Evolutionary conservation across 2,797 vertebrate species (phyloP), one percentile per base, ranked within the genome.

Genomic region (Argyrosomus regius): DNA sequence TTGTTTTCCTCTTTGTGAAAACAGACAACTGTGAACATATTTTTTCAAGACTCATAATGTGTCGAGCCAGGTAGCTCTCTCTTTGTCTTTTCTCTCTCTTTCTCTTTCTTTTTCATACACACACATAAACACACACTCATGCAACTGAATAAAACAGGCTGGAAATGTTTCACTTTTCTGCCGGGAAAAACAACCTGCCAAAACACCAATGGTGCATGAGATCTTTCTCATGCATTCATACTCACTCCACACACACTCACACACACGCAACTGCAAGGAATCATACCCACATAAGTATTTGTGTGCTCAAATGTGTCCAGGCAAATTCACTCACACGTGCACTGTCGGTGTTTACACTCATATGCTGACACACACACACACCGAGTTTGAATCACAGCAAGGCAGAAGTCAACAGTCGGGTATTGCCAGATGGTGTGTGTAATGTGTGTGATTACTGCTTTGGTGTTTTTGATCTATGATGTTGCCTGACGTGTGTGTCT

Each of bases 391-490:
- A 78, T 82, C 60, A 79, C 75, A 85, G 68, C 2, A 31, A 84
- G 62, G 70, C 84, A 72, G 74, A 80, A 89, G 83, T 92, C 79
- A 88, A 84, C 81, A 87, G 39, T 57, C 24, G 57, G 76, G 28
- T 72, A 61, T 72, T 81, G 79, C 88, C 91, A 92, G 88, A 88
- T 91, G 88, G 87, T 82, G 81, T 84, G 86, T 87, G 76, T 86
- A 82, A 83, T 78, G 72, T 78, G 87, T 84, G 82, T 81, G 82
- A 88, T 90, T 86, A 82, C 82, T 3, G 60, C 78, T 88, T 82
- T 83, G 78, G 80, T 87, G 84, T 70, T 84, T 88, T 75, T 82
- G 80, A 80, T 87, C 69, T 79, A 63, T n/a, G 50, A 72, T 74
- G 81, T 53, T 77, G 75, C 77, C 49, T 81, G 46, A 58, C 49